Evolutionary conservation across 2,797 vertebrate genomes (phyloP), one percentile per base, ranked within the genome.

Genomic region (Podargus strigoides): DNA sequence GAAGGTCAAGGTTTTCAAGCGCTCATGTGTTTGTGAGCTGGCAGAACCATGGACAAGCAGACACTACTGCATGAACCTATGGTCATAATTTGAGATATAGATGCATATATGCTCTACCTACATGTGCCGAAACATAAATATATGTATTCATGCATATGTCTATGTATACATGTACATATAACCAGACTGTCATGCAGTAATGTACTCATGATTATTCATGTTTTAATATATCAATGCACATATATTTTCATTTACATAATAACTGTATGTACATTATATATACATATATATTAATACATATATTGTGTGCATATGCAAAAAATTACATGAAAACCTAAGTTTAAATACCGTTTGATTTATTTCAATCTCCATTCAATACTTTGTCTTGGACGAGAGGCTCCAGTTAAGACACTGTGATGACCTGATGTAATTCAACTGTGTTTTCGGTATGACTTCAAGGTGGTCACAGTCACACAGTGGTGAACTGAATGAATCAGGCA

Each of bases 1-100:
- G 12, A 18, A 47, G 26, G 13, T 21, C 22, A 60, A 47, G 50
- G 53, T 80, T 81, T 92, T 62, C 23, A 46, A 47, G 37, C 2
- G 0, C 17, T 74, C 0, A 0, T 46, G 9, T 67, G 26, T 14
- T 39, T 60, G 22, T 49, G 55, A 30, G 26, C 14, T 63, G 59
- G 19, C 34, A 12, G 30, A 66, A n/a, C 5, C 34, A 26, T 6
- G 13, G 46, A 41, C 9, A 34, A 28, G 28, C 17, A 39, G n/a
- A 41, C 6, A 34, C 26, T 27, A 12, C 22, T 22, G 28, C 39
- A 50, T 12, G 23, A 53, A 49, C 6, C 42, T 36, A 5, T 37
- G n/a, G 8, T 10, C 22, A 9, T 42, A 39, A 55, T 19, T 70
- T 0, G 3, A 44, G 62, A 42, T 23, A 17, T 8, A 18, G 20